Evolutionary conservation across 2,888 invertebrate genomes (phyloP).

Genomic region (Petrophora chlorosata): DNA sequence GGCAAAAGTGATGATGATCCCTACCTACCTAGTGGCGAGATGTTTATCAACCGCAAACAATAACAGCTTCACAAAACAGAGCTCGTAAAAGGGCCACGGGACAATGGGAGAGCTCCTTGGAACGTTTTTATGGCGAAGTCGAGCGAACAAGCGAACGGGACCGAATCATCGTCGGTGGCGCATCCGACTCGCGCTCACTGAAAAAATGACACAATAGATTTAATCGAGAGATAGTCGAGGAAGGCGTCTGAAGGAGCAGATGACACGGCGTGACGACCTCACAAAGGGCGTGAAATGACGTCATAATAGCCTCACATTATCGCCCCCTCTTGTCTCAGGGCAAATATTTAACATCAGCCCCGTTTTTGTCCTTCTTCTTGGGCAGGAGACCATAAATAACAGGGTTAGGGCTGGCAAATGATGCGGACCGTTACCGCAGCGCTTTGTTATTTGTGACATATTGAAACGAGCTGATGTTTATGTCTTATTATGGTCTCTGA

Average conservation of each 20-base stretch:
- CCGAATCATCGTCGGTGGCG: conserved; percentile 82
- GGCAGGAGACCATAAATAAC: conserved; percentile 80
- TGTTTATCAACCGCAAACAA: conserved; percentile 83
- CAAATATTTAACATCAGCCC: conserved; percentile 82
- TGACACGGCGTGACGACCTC: conserved; percentile 81
- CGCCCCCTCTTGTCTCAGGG: conserved; percentile 82
- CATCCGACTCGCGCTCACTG: conserved; percentile 75
- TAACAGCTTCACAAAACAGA: conserved; percentile 80
- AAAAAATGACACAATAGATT: conserved; percentile 82
- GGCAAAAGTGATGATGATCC: conserved; percentile 80
- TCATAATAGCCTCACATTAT: conserved; percentile 84
- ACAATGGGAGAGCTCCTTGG: conserved; percentile 76
- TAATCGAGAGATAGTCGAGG: conserved; percentile 80
- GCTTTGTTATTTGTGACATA: conserved; percentile 77
- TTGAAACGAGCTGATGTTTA: conserved; percentile 78
- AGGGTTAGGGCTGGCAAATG: conserved; percentile 76
- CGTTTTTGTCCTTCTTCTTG: conserved; percentile 78
- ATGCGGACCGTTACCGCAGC: conserved; percentile 79
- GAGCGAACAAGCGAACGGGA: conserved; percentile 75
- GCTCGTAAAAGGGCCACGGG: conserved; percentile 80
- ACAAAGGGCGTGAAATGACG: conserved; percentile 84
- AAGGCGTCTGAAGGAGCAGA: conserved; percentile 83
- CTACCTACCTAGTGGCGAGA: conserved; percentile 80
- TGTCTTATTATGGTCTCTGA: conserved; percentile 76
- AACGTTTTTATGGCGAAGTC: conserved; percentile 78